Conservation (phyloP, 2,113 vertebrate species). For the Phainopepla nitens region DNA sequence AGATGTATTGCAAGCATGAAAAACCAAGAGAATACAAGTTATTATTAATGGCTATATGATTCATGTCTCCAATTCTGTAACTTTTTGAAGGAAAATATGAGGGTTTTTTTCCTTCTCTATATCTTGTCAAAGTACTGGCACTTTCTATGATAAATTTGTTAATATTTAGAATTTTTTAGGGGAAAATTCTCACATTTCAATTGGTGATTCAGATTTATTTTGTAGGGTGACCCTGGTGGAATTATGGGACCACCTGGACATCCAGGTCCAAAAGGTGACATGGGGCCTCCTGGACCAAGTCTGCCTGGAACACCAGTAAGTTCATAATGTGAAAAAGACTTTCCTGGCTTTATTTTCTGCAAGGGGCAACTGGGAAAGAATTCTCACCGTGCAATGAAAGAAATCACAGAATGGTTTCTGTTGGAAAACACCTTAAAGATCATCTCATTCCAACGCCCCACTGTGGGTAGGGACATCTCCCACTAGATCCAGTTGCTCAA, state of each 20-base stretch:
- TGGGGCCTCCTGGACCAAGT: conserved; percentile 80
- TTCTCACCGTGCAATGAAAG: not conserved
- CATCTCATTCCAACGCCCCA: not conserved
- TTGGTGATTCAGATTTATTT: not conserved
- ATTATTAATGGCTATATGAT: not conserved
- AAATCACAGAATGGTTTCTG: not conserved
- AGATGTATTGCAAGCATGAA: not conserved
- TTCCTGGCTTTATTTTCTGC: not conserved
- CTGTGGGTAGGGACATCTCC: not conserved
- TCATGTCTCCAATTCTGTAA: not conserved
- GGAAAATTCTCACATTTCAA: not conserved
- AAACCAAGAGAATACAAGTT: not conserved
- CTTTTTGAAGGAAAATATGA: not conserved
- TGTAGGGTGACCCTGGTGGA: conserved; percentile 85
- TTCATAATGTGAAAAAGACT: not conserved
- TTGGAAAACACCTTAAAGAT: not conserved
- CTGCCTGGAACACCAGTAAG: conserved; percentile 76
- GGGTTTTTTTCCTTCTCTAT: accelerated
- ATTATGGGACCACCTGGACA: conserved; percentile 79
- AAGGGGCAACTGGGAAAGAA: not conserved
- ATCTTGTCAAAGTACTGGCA: not conserved
- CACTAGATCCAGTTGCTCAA: not conserved
- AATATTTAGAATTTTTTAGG: not conserved
- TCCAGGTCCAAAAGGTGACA: conserved; percentile 90
- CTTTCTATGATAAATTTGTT: not conserved